phyloP scores from a whole-genome alignment of 2,113 vertebrate species.

The Ardeotis arabs region DNA sequence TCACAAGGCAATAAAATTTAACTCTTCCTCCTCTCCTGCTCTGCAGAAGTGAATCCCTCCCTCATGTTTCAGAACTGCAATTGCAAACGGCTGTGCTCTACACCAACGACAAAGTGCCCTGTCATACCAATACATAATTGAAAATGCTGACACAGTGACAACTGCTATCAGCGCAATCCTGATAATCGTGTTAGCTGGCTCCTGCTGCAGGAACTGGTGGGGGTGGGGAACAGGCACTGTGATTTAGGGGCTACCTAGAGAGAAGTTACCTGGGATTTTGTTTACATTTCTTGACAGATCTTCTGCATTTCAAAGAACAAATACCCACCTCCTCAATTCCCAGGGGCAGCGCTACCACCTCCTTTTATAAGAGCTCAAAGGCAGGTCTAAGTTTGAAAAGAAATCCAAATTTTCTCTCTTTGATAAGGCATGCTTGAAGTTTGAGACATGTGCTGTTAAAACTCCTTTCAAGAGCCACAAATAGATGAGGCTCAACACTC shows the following conservation, averaged over 20 bases:
- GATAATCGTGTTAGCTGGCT: not conserved
- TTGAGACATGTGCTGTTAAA: not conserved
- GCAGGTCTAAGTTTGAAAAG: not conserved
- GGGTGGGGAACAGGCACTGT: not conserved
- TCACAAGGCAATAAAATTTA: not conserved
- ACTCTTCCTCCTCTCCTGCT: not conserved
- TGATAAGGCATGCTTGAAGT: not conserved
- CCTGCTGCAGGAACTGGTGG: not conserved
- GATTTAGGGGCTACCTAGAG: not conserved
- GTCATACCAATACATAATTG: conserved; percentile 3
- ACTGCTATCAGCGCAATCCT: conserved; percentile 14
- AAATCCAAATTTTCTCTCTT: conserved; percentile 20
- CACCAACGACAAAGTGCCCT: not conserved
- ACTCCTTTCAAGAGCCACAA: not conserved
- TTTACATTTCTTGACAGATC: not conserved
- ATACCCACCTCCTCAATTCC: not conserved
- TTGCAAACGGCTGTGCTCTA: conserved; percentile 7
- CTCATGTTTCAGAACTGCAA: not conserved
- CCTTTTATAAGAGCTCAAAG: not conserved
- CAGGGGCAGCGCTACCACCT: not conserved
- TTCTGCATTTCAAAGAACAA: not conserved
- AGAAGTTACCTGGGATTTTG: not conserved
- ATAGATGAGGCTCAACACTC: not conserved
- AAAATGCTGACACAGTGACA: conserved; percentile 57
- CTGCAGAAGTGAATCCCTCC: not conserved